A percentile compares a stretch with the other conserved stretches of the same genome.
Conservation (phyloP, 2,113 vertebrate species). For the Castor canadensis region DNA sequence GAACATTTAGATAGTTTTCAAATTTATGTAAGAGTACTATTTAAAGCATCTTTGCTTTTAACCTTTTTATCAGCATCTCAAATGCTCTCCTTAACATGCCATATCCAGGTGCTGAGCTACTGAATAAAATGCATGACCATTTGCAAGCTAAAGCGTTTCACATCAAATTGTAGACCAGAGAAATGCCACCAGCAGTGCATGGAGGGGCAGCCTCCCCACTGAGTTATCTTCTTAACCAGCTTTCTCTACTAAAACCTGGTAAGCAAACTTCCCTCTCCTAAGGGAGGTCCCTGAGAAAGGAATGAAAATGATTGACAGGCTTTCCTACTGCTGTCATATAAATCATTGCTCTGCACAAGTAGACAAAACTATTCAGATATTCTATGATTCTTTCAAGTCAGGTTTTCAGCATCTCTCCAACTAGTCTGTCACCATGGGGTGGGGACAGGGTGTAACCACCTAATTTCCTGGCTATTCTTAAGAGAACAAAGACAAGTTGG, state of each 20-base stretch:
- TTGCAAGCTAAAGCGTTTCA: background rate
- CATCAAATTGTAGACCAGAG: background rate
- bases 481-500: background rate
- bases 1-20: background rate
- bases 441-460: conserved; percentile 30
- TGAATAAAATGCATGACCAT: background rate
- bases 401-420: background rate
- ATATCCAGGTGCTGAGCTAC: background rate
- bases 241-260: background rate
- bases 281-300: background rate
- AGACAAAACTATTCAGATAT: background rate
- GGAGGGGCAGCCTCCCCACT: background rate
- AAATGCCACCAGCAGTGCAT: background rate
- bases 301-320: background rate
- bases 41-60: background rate
- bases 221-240: background rate
- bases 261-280: background rate
- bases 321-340: background rate
- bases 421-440: background rate
- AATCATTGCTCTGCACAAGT: background rate
- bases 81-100: background rate
- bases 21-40: background rate
- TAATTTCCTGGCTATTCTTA: conserved; percentile 45
- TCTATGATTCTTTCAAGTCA: background rate
- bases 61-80: background rate